Evolutionary conservation across 2,888 invertebrate species (phyloP).

Genomic region (Trichogramma dendrolimi): DNA sequence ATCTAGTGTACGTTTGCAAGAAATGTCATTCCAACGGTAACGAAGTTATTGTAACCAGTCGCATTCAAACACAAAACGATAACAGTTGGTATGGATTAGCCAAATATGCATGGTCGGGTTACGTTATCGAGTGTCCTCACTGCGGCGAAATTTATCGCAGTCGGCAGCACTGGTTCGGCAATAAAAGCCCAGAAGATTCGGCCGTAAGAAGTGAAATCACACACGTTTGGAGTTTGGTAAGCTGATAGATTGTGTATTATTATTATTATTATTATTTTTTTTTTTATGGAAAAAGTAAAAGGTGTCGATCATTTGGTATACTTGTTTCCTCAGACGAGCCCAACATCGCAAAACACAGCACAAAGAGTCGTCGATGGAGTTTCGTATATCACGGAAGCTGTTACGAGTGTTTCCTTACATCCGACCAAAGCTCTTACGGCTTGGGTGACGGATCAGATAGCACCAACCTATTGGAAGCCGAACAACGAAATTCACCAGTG

Average conservation of each 20-base stretch:
- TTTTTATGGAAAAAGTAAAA: background rate
- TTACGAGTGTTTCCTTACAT: conserved; percentile 64
- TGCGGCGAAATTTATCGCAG: conserved; percentile 72
- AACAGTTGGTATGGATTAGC: conserved; percentile 64
- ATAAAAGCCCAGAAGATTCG: conserved; percentile 66
- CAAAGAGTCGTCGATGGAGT: conserved; percentile 65
- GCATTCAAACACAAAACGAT: conserved; percentile 51
- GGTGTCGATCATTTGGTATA: background rate
- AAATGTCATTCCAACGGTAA: conserved; percentile 61
- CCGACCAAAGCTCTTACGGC: conserved; percentile 67
- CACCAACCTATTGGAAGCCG: conserved; percentile 76
- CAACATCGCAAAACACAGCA: conserved; percentile 57
- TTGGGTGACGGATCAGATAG: conserved; percentile 75
- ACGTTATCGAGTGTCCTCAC: conserved; percentile 70
- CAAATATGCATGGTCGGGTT: conserved; percentile 75
- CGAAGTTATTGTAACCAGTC: conserved; percentile 59
- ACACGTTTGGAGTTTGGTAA: conserved; percentile 58
- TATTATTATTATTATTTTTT: conserved; percentile 9
- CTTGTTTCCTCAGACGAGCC: conserved; percentile 32
- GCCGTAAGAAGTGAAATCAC: conserved; percentile 60
- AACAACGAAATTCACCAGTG: conserved; percentile 71
- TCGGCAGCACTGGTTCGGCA: conserved; percentile 77
- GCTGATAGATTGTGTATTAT: conserved; percentile 11
- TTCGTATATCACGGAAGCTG: conserved; percentile 60
- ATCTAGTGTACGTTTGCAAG: conserved; percentile 64